Conservation (phyloP, 1,140 invertebrate genomes). For the Lasioglossum baleicum region DNA sequence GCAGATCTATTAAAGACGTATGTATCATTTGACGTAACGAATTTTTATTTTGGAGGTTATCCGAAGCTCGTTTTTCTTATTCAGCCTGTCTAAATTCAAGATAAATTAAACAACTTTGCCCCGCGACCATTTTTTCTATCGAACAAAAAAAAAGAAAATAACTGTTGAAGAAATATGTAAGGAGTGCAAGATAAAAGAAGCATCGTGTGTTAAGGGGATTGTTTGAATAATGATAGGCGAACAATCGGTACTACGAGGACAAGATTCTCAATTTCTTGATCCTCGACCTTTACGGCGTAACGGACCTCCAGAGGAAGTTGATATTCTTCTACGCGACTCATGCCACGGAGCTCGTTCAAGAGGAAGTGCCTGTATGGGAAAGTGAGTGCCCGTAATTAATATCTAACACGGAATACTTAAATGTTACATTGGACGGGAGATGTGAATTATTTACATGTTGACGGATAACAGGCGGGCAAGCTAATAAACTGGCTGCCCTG, state of each 20-base stretch:
- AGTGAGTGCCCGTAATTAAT: slow-evolving; percentile 73
- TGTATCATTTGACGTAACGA: too few relatives aligned
- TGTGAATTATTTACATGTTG: background rate
- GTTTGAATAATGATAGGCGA: slow-evolving; percentile 60
- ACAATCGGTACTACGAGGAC: slow-evolving; percentile 69
- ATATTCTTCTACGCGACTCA: slow-evolving; percentile 82
- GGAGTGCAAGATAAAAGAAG: too few relatives aligned
- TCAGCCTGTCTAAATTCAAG: too few relatives aligned
- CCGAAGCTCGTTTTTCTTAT: too few relatives aligned
- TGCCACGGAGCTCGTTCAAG: slow-evolving; percentile 79
- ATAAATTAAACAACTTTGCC: too few relatives aligned
- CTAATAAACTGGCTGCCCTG: background rate
- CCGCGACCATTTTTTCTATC: too few relatives aligned
- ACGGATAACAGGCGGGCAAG: background rate
- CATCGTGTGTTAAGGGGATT: too few relatives aligned
- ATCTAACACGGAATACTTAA: background rate
- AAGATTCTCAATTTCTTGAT: slow-evolving; percentile 75
- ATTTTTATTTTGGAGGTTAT: too few relatives aligned
- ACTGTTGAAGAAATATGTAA: too few relatives aligned
- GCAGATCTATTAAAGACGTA: too few relatives aligned
- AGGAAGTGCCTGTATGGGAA: slow-evolving; percentile 81
- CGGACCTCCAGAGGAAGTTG: slow-evolving; percentile 76
- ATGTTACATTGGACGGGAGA: background rate
- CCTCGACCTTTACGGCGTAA: slow-evolving; percentile 70
- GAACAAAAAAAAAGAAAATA: too few relatives aligned